Base-by-base conservation (phyloP, 2,888 invertebrate genomes). In the Acronicta leporina region DNA sequence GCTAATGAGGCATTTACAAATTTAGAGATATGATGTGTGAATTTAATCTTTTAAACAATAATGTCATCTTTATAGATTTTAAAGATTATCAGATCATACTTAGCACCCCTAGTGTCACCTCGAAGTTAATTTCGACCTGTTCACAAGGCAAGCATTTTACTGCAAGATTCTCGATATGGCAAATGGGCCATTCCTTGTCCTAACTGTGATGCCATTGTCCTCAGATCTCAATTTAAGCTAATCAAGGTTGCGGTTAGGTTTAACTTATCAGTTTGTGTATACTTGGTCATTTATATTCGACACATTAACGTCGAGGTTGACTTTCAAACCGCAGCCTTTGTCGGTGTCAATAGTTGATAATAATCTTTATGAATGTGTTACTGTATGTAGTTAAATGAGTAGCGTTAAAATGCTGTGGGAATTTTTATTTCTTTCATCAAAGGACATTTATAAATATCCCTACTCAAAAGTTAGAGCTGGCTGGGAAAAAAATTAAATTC, bases 281-380 rank as follows among this genome's bases (percentile, higher is more conserved):
- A 35, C 27, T 27, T 38, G 20, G 9, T 38, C 14, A 20, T 14
- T n/a, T 25, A 41, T 35, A 42, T 43, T 48, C 25, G 51, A 52
- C 14, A 44, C 27, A 20, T 59, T 35, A 25, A 50, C 42, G 15
- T 27, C 15, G 27, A 27, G 13, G 40, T 66, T 51, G 51, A 51
- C 50, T 48, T 66, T 44, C 16, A 40, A 33, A 11, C 40, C 13
- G 42, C 30, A 42, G 58, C 47, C 43, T 47, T 43, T 51, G 51
- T 50, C 42, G 8, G 16, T 47, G 42, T 40, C 40, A 35, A 43
- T 58, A 16, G 38, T 40, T 30, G 15, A 11, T 16, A 10, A 16
- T 16, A 10, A 16, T 13, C 9, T 43, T 16, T 43, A 16, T 2
- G 20, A 6, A 43, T 43, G 1, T 43, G 20, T 51, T 14, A n/a